Evolutionary conservation across 2,797 vertebrate species (phyloP).

Genomic region (Sphenopsis melanotis): DNA sequence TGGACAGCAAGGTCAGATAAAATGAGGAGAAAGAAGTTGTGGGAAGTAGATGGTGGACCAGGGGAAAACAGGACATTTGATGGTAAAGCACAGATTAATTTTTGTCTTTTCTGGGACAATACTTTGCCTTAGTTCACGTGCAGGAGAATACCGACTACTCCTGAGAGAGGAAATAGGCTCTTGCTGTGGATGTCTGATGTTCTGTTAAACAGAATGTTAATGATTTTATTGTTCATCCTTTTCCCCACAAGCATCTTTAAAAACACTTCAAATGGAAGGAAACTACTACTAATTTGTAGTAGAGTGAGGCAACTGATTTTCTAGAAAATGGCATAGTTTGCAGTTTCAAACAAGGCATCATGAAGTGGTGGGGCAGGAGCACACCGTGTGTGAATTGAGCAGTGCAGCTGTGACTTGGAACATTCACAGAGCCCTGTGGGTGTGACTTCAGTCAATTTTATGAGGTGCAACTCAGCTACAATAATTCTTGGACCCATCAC

Average conservation of each 20-base stretch:
- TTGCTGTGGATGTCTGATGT: neutral
- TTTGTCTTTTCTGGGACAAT: neutral
- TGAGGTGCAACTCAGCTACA: neutral
- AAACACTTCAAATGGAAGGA: neutral
- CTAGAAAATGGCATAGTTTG: neutral
- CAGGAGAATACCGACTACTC: neutral
- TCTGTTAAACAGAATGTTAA: neutral
- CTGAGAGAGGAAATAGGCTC: neutral
- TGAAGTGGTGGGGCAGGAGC: neutral
- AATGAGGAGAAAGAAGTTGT: neutral
- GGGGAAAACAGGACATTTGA: neutral
- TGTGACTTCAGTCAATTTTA: neutral
- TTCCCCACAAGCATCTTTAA: neutral
- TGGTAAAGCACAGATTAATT: neutral
- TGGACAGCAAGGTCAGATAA: accelerated
- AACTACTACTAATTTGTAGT: neutral
- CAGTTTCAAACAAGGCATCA: neutral
- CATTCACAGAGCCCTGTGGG: neutral
- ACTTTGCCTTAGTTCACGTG: neutral
- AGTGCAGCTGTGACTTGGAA: no score
- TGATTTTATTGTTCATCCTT: neutral
- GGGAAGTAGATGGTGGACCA: neutral
- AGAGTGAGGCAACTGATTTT: neutral
- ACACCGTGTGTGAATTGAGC: accelerated
- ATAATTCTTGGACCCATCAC: neutral